phyloP scores from a whole-genome alignment of 2,113 vertebrate genomes.

The Austrofundulus limnaeus region DNA sequence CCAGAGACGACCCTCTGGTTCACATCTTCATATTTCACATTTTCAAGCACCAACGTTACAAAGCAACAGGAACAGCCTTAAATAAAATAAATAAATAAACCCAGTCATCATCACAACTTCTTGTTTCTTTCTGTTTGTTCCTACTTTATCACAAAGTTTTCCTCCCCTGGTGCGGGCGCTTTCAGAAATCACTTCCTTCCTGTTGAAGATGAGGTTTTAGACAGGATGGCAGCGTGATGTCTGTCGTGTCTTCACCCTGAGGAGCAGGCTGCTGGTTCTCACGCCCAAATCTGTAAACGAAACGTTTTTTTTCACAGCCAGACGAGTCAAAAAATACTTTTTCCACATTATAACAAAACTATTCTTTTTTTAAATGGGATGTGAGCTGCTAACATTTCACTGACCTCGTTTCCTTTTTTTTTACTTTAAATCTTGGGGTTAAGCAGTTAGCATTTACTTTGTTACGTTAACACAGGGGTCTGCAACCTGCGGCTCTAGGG shows the following conservation, averaged over 20 bases:
- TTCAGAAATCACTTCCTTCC: slow-evolving; percentile 82
- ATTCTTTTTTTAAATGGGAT: slow-evolving; percentile 2
- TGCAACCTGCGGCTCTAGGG: too few species aligned
- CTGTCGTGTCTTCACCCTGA: slow-evolving; percentile 42
- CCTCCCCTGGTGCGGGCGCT: slow-evolving; percentile 66
- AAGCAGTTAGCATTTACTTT: slow-evolving; percentile 13
- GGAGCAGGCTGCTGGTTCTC: slow-evolving; percentile 44
- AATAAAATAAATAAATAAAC: too few species aligned
- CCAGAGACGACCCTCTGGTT: slow-evolving; percentile 49
- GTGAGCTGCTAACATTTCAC: slow-evolving; percentile 11
- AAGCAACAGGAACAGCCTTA: slow-evolving; percentile 56
- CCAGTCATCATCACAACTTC: slow-evolving; percentile 46
- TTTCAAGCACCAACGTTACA: slow-evolving; percentile 32
- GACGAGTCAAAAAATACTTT: neutral
- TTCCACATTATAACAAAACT: neutral
- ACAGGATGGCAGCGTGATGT: slow-evolving; percentile 69
- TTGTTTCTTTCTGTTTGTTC: slow-evolving; percentile 57
- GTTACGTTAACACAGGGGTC: slow-evolving; percentile 9
- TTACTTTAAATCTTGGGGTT: neutral
- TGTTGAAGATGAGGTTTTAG: slow-evolving; percentile 72
- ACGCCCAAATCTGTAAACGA: slow-evolving; percentile 8
- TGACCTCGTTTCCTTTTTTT: slow-evolving; percentile 3
- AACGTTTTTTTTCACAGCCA: neutral
- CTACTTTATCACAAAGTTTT: slow-evolving; percentile 61
- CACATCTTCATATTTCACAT: slow-evolving; percentile 48